A percentile compares a stretch with the other conserved stretches of the same genome.
phyloP scores from a whole-genome alignment of 92 coral and sea anemone species.

The Epizoanthus ramosus region DNA sequence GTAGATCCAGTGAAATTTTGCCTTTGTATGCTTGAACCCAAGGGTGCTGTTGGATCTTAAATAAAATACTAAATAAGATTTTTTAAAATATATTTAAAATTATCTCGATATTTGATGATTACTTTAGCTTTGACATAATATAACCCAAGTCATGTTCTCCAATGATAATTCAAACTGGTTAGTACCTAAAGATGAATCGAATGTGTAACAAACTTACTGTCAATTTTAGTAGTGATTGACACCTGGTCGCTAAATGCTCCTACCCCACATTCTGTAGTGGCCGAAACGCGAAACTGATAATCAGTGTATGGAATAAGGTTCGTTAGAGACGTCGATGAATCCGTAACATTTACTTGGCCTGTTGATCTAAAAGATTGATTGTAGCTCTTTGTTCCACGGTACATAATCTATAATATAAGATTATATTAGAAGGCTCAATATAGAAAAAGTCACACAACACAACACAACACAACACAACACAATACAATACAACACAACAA shows the following conservation, averaged over 20 bases:
- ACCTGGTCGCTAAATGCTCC: background rate
- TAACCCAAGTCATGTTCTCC: too few species aligned
- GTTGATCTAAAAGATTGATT: background rate
- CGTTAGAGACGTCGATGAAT: background rate
- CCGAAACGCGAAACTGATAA: slow-evolving; percentile 5
- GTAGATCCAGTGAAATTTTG: background rate
- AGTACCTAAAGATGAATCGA: too few species aligned
- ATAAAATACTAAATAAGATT: too few species aligned
- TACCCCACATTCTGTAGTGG: slow-evolving; percentile 5
- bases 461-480: too few species aligned
- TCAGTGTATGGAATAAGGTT: background rate
- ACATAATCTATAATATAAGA: background rate
- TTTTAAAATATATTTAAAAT: too few species aligned
- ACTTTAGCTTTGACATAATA: too few species aligned
- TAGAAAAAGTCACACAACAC: too few species aligned
- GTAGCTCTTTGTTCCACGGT: slow-evolving; percentile 13
- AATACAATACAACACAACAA: too few species aligned
- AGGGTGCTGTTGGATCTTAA: slow-evolving; percentile 3
- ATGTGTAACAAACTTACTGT: slow-evolving; percentile 10
- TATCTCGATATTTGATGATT: too few species aligned
- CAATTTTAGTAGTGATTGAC: background rate
- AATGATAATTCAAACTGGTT: too few species aligned
- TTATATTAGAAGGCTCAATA: too few species aligned
- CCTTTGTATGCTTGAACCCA: background rate
- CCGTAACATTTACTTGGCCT: slow-evolving; percentile 1